Evolutionary conservation across 2,888 invertebrate genomes (phyloP), one percentile per base, ranked within the genome.

Genomic region (Deladenus siricidicola): DNA sequence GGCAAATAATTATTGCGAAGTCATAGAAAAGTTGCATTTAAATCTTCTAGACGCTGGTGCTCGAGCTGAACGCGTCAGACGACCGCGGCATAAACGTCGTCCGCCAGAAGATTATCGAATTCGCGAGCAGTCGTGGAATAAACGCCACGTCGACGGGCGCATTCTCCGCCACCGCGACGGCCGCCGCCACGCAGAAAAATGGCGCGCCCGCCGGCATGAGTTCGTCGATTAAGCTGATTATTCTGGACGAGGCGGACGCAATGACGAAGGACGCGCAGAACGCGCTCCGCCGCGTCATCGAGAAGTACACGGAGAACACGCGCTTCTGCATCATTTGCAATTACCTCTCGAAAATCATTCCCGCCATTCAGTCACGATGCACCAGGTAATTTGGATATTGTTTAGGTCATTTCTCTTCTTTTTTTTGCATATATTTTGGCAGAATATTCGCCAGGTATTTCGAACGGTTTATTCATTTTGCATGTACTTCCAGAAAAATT

Each of bases 201-300:
- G 50, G 53, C 23, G 28, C 23, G 23, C 24, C 47, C 10, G 50
- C 26, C 28, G 30, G 26, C 43, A 58, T 39, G 3, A 52, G 23
- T 23, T 21, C 30, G 3, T 47, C 50, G 0, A 92, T 90, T 70
- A 98, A 98, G 80, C 82, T 98, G 43, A 89, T 98, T 45, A 93
- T 98, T 69, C 83, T 98, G 24, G 96, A 98, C 84, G 96, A 98
- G 84, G 96, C 96, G 6, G 96, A 98, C 84, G 92, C 94, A 0
- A 98, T 98, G 96, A 99, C 96, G 0, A 89, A 89, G 80, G 98
- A 99, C 85, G 98, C 98, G 1, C 98, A 99, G 80, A 99, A 96
- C 85, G 96, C 98, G 29, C 83, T 94, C 0, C 84, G 93, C 71
- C 71, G 84, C 90, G 91, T 98, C 73, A 94, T 98, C 78, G 98